Evolutionary conservation across 2,113 vertebrate genomes (phyloP), one percentile per base, ranked within the genome.

Genomic region (Lycocorax pyrrhopterus): DNA sequence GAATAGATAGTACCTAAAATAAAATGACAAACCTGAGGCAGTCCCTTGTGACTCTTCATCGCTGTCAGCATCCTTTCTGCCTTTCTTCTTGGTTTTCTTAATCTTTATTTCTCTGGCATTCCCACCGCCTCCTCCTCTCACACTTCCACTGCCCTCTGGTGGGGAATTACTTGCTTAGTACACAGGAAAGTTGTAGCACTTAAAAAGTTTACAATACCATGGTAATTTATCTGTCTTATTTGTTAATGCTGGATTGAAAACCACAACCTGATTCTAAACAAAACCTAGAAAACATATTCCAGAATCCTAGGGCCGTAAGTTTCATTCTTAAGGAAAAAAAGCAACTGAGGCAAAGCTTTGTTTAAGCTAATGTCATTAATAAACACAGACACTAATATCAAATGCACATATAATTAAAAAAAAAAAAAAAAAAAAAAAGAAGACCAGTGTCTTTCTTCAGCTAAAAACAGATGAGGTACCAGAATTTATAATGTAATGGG

Each of bases 21-120:
- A 84, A 90, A 93, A 67, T 1, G 81, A 98, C 98, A 81, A 76
- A 98, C 98, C 97, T 89, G 96, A 62, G 56, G 97, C 97, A 44
- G 97, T 78, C 64, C 97, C 88, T 67, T 98, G 98, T 0, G 85
- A 97, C 51, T 99, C 99, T 27, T 99, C 99, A 66, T 99, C 99
- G 1, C 99, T 99, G 62, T 99, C 99, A 23, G 98, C 98, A 10
- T 99, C 99, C 92, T 97, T 99, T 95, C 98, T 98, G 63, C 98
- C 98, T 95, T 99, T 99, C 96, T 99, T 99, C 97, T 99, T 99
- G 49, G 92, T 97, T 97, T 99, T 99, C 60, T 98, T 99, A 44
- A 98, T 98, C 89, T 98, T 98, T 96, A 99, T 97, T 75, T 99
- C 99, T 94, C 99, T 97, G 89, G 99, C 98, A 72, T 99, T 99